Conservation (phyloP, 1,140 invertebrate species). For the Nebria ingens region DNA sequence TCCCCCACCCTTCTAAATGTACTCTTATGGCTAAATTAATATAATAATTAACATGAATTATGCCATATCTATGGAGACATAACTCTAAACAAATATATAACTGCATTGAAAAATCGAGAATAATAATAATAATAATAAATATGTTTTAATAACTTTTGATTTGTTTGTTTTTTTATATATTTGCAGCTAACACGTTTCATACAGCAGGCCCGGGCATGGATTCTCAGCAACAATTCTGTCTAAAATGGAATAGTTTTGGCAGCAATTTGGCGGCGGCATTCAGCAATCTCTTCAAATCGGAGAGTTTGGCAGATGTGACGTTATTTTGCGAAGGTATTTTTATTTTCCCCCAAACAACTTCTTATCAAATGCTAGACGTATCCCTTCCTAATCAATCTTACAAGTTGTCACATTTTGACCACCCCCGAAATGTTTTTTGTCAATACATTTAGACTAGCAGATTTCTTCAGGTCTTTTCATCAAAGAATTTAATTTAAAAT, state of each 20-base stretch:
- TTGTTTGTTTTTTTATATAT: conserved; percentile 20
- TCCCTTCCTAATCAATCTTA: background rate
- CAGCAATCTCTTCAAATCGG: conserved; percentile 80
- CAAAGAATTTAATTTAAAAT: background rate
- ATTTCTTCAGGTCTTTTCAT: no score
- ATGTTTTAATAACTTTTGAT: conserved; percentile 13
- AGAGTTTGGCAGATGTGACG: conserved; percentile 80
- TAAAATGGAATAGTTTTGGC: conserved; percentile 87
- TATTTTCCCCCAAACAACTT: background rate
- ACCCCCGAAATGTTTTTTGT: background rate
- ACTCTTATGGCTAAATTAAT: no score
- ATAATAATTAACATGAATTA: no score
- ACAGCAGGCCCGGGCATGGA: conserved; percentile 54
- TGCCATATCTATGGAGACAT: no score
- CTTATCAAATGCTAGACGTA: background rate
- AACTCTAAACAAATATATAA: no score
- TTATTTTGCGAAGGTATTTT: conserved; percentile 73
- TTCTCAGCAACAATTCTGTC: conserved; percentile 81
- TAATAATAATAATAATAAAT: background rate
- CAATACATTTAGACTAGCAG: background rate
- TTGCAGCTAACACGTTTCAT: conserved; percentile 44
- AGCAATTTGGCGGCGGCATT: conserved; percentile 78
- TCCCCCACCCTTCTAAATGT: background rate
- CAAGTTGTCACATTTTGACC: background rate
- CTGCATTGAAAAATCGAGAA: no score